Evolutionary conservation across 2,113 vertebrate species (phyloP), one percentile per base, ranked within the genome.

Genomic region (Garra rufa): DNA sequence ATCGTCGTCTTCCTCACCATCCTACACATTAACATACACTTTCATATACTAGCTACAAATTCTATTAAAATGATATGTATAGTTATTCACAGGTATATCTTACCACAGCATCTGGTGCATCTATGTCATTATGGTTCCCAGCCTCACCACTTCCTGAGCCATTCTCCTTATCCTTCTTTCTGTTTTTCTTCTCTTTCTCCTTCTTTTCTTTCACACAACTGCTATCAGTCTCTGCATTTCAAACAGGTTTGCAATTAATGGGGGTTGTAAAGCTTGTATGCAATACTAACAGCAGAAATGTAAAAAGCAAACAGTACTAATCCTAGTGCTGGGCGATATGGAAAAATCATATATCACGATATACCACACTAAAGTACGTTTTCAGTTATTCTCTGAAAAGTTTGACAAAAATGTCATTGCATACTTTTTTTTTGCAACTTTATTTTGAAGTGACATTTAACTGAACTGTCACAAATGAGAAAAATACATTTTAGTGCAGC

Each of bases 101-200:
- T 87, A 99, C 97, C 95, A 96, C 96, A 88, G 94, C 95, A 59
- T 96, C 91, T 69, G 98, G 98, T 86, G 97, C 97, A 83, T 96
- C 95, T 15, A 97, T 93, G 84, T 97, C 95, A 81, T 97, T 96
- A 59, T 95, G 92, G 88, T 89, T 93, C 89, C 95, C 88, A 89
- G 96, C 83, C 92, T 96, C 95, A 93, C 92, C 96, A 79, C 94
- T 97, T 92, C 95, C 94, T n/a, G 98, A 97, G 85, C 97, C 98
- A 88, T 99, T 99, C 91, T 99, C 98, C 91, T 99, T 99, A 92
- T 98, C 98, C 87, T 99, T 99, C 91, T 98, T 98, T 78, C 96
- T 94, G 76, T 97, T 99, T 92, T 97, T 99, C 93, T 98, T 99
- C 85, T 98, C 97, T 73, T 99, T 99, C 87, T 99, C 97, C 87